Base-by-base conservation (phyloP, 2,113 vertebrate species). In the Brachypodius melanocephalos region DNA sequence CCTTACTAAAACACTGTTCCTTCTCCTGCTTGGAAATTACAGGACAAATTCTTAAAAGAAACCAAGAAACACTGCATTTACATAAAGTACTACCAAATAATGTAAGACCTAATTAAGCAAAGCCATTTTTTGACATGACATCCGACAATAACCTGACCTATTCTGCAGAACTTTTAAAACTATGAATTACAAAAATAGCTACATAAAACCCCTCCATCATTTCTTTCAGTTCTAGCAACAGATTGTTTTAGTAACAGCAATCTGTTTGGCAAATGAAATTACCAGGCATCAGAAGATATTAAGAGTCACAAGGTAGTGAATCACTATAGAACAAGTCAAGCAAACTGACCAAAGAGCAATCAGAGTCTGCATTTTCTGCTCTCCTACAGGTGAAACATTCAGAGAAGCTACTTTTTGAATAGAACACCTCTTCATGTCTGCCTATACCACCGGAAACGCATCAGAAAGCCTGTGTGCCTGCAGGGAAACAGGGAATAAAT, bases 161-260 rank as follows among this genome's bases (percentile, higher is more conserved):
- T 58, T 52, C 67, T 34, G 17, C 22, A 62, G n/a, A 81, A 57
- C 24, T 66, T 10, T 14, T 14, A 61, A 82, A 80, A 80, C 14
- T 6, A 72, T 15, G n/a, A 83, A 48, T 59, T 28, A 48, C 34
- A 55, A 58, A 93, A 85, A 93, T 22, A 92, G 68, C 51, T 79
- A 34, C 26, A 63, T 17, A 5, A 78, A 93, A 49, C 6, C 4
- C 12, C n/a, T 85, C 42, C 24, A 54, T 67, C 10, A 74, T 88
- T 54, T 88, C 68, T 78, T 92, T 57, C 2, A 3, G 40, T 49
- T 81, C 43, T 20, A 90, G 48, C 59, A 93, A 71, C 88, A 94
- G 83, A 90, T 62, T 86, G 88, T 9, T 95, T 80, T 28, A 81
- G 29, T 46, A 97, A 61, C 76, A 90, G 15, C 80, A 86, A 95